Evolutionary conservation across 2,113 vertebrate species (phyloP).

Genomic region (Pogonocichla stellata): DNA sequence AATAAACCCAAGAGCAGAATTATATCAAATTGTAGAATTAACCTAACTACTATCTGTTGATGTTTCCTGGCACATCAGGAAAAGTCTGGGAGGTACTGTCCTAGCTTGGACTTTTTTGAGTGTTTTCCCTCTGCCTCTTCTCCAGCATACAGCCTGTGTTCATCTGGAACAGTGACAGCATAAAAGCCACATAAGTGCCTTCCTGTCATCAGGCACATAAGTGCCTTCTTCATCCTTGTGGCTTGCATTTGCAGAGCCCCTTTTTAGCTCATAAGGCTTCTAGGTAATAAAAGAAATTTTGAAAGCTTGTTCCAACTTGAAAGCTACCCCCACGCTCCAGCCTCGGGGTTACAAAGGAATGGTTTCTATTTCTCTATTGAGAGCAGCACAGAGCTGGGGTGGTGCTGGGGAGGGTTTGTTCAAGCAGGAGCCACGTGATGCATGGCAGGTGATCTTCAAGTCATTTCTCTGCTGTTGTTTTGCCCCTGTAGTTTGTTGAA

Average conservation of each 20-base stretch:
- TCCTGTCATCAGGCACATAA: neutral
- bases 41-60: neutral
- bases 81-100: neutral
- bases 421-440: neutral
- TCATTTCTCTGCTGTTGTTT: neutral
- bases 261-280: neutral
- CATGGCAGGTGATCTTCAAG: neutral
- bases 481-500: slow-evolving; percentile 89
- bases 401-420: neutral
- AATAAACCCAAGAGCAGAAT: neutral
- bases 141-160: neutral
- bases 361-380: neutral
- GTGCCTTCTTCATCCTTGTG: neutral
- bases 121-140: neutral
- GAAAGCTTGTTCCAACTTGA: neutral
- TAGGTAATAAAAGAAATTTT: neutral
- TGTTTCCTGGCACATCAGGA: neutral
- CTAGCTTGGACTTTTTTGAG: neutral
- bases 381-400: neutral
- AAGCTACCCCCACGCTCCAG: neutral
- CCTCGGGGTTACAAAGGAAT: neutral
- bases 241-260: neutral
- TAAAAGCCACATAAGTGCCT: neutral
- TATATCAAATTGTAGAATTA: neutral
- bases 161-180: neutral